phyloP scores from a whole-genome alignment of 2,113 vertebrate species.

The Mus musculus region DNA sequence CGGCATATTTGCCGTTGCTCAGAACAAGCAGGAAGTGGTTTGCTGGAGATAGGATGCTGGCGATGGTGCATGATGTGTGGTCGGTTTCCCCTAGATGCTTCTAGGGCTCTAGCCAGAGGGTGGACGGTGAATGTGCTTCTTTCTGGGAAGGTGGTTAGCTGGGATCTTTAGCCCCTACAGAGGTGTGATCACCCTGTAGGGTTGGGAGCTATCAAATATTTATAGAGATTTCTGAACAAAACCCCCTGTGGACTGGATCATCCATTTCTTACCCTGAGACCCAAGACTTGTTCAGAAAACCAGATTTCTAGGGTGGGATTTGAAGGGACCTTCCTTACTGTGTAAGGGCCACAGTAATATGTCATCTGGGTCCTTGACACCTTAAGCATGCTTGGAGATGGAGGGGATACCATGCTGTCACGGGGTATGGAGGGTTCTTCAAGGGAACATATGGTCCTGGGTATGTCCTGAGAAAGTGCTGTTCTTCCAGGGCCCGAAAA shows the following conservation, averaged over 20 bases:
- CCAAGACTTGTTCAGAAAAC: neutral
- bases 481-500: neutral
- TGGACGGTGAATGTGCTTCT: neutral
- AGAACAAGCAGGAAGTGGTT: neutral
- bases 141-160: neutral
- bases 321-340: neutral
- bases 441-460: neutral
- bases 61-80: neutral
- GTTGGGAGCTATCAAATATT: neutral
- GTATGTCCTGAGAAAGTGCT: neutral
- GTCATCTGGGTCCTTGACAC: neutral
- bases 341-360: neutral
- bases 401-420: neutral
- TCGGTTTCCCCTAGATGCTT: neutral
- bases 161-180: neutral
- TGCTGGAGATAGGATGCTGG: neutral
- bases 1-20: rapidly evolving
- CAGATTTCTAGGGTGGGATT: neutral
- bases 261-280: neutral
- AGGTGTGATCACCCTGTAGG: neutral
- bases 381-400: neutral
- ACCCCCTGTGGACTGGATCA: neutral
- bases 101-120: neutral
- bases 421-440: neutral
- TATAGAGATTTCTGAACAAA: neutral